These are phyloP conservation scores for Pipistrellus pipistrellus DNA, from an alignment of 2,797 vertebrate species.

Conservation along the genomic window DNA sequence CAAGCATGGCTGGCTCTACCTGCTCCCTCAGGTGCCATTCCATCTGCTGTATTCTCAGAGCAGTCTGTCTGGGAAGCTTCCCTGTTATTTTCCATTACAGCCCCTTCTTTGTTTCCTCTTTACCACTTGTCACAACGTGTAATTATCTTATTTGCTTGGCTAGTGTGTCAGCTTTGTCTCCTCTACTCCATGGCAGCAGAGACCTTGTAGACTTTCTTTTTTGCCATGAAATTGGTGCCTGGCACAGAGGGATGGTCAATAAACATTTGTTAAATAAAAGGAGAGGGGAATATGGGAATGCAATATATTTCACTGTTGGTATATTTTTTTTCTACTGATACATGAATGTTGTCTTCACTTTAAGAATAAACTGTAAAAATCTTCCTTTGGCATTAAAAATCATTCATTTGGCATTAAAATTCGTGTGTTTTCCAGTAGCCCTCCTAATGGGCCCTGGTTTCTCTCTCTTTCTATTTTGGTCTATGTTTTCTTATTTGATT, in stretches of 20 bases:
- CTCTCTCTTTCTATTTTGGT: neutral
- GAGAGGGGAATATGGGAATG: neutral
- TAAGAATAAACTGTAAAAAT: neutral
- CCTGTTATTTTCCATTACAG: neutral
- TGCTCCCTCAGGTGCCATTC: neutral
- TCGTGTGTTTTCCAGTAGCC: neutral
- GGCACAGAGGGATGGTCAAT: neutral
- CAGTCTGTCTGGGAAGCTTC: neutral
- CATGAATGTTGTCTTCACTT: neutral
- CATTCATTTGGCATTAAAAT: neutral
- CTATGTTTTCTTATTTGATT: neutral
- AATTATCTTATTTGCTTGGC: neutral
- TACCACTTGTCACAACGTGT: neutral
- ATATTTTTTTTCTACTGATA: neutral
- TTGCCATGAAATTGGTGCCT: neutral
- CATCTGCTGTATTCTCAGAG: neutral
- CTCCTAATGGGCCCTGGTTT: neutral
- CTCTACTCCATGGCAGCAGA: neutral
- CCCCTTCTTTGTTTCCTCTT: neutral
- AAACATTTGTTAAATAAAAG: neutral
- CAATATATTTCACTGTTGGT: neutral
- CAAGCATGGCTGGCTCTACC: neutral
- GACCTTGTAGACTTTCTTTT: neutral
- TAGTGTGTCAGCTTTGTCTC: neutral
- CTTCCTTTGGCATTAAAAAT: neutral